These are phyloP conservation scores for Brachyhypopomus gauderio DNA, from an alignment of 2,113 vertebrate genomes.

Conservation along the genomic window DNA sequence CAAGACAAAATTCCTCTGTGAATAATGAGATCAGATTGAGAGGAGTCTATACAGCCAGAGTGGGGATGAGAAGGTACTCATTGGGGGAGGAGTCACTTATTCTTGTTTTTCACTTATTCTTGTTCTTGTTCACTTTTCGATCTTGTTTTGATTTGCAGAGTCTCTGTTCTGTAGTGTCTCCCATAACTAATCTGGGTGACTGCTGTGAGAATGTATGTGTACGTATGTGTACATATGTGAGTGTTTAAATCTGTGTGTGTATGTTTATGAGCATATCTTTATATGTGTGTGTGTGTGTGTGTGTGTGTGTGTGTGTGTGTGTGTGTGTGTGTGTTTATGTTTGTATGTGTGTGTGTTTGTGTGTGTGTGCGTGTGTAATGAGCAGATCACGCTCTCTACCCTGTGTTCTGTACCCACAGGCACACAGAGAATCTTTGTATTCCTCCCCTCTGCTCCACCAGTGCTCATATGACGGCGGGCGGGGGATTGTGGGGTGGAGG, in stretches of 20 bases:
- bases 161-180: neutral
- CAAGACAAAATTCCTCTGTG: neutral
- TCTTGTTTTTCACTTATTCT: too few relatives aligned
- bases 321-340: conserved; percentile 2
- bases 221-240: neutral
- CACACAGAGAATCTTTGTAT: conserved; percentile 76
- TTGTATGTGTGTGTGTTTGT: conserved; percentile 43
- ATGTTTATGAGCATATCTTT: too few relatives aligned
- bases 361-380: conserved; percentile 18
- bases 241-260: neutral
- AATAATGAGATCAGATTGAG: neutral
- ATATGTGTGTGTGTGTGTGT: conserved; percentile 44
- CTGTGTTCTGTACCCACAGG: conserved; percentile 59
- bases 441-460: conserved; percentile 69
- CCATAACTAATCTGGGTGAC: neutral
- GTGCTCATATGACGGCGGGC: conserved; percentile 71
- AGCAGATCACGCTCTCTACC: conserved; percentile 57
- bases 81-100: neutral
- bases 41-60: neutral
- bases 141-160: conserved; percentile 5
- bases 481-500: conserved; percentile 42
- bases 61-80: neutral
- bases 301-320: conserved; percentile 19
- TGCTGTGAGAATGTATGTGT: conserved; percentile 10
- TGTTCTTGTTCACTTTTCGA: too few relatives aligned